Conservation (phyloP, 2,797 vertebrate genomes). For the Sebastes itinus region DNA sequence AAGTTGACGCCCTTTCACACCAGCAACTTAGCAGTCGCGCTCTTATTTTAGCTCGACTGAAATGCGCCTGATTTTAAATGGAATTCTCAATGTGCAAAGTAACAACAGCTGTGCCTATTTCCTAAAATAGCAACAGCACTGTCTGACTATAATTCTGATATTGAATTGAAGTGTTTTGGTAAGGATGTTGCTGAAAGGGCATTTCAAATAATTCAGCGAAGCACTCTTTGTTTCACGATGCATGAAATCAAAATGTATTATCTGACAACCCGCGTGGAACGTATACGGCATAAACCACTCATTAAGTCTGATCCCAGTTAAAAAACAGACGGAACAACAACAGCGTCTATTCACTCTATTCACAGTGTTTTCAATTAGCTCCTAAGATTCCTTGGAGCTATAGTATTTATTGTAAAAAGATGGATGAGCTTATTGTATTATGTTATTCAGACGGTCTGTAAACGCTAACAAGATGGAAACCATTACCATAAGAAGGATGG, state of each 20-base stretch:
- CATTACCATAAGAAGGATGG: neutral
- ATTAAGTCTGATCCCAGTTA: constrained; percentile 1
- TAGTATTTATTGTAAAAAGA: constrained; percentile 39
- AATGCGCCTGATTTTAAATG: constrained; percentile 22
- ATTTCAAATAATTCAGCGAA: constrained; percentile 17
- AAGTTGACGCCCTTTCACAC: constrained; percentile 11
- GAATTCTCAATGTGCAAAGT: neutral
- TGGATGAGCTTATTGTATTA: constrained; percentile 34
- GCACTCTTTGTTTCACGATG: constrained; percentile 3
- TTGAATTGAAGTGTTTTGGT: neutral
- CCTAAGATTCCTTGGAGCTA: constrained; percentile 18
- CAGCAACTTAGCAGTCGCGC: neutral
- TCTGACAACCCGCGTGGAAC: neutral
- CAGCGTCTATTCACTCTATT: constrained; percentile 1
- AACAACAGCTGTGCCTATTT: constrained; percentile 5
- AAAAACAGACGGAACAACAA: neutral
- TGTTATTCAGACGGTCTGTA: constrained; percentile 44
- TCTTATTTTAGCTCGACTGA: constrained; percentile 7
- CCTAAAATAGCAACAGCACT: neutral
- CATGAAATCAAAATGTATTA: constrained; percentile 36
- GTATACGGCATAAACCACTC: neutral
- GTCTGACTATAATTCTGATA: neutral
- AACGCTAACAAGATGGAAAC: constrained; percentile 11
- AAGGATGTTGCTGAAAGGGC: neutral
- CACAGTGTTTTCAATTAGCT: constrained; percentile 26